Conservation (phyloP, 1,140 invertebrate species). For the Bombus waltoni region DNA sequence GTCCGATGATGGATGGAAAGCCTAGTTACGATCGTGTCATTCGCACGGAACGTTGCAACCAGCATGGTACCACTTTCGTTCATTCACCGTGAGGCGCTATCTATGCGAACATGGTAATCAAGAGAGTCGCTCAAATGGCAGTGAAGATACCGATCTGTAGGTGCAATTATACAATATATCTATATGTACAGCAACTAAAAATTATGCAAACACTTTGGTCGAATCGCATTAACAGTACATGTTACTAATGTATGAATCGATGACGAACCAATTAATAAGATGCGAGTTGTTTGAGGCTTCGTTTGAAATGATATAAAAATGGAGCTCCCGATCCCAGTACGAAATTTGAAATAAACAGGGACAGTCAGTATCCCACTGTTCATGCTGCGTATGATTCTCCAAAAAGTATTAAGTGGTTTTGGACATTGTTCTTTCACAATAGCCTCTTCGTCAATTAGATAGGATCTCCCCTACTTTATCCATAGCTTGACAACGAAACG, state of each 20-base stretch:
- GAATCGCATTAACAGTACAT: background rate
- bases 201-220: background rate
- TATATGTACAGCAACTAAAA: background rate
- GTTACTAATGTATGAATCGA: background rate
- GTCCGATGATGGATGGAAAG: background rate
- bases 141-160: background rate
- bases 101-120: background rate
- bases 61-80: background rate
- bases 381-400: background rate
- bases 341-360: no score
- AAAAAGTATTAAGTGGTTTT: background rate
- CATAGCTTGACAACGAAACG: background rate
- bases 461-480: no score
- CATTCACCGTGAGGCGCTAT: background rate
- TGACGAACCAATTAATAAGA: fast-evolving
- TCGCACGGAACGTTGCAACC: background rate
- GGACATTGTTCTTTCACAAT: background rate
- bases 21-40: background rate
- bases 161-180: background rate
- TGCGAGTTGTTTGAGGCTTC: background rate
- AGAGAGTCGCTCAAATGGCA: background rate
- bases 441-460: background rate
- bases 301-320: background rate
- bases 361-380: no score
- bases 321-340: fast-evolving